Conservation (phyloP, 1,140 invertebrate genomes). For the Marisa cornuarietis region DNA sequence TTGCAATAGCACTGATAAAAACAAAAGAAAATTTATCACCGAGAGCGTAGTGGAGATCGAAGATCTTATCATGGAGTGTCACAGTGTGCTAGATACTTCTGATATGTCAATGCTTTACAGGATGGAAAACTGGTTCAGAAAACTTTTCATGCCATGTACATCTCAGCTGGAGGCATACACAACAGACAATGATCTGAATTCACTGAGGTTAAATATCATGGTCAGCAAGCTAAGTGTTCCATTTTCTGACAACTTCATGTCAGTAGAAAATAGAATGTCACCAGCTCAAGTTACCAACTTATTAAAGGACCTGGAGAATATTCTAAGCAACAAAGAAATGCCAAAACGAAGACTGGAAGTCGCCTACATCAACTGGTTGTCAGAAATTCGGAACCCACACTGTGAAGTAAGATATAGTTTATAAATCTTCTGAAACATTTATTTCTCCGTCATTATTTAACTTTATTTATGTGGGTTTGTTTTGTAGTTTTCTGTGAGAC, state of each 20-base stretch:
- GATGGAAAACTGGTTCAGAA: not conserved
- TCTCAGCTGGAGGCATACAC: too few relatives aligned
- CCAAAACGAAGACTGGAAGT: conserved; percentile 30
- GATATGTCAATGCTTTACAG: not conserved
- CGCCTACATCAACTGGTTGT: conserved; percentile 37
- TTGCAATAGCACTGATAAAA: too few relatives aligned
- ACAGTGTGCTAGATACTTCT: conserved; percentile 15
- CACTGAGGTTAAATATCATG: conserved; percentile 26
- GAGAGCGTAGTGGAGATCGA: conserved; percentile 24
- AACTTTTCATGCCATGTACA: not conserved
- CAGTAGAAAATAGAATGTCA: conserved; percentile 16
- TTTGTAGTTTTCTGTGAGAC: too few relatives aligned
- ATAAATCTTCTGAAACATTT: too few relatives aligned
- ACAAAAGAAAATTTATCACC: conserved; percentile 6
- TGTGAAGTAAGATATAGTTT: too few relatives aligned
- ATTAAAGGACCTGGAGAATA: too few relatives aligned
- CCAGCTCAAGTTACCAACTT: not conserved
- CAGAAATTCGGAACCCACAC: conserved; percentile 24
- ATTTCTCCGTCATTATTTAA: too few relatives aligned
- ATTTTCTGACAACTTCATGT: not conserved
- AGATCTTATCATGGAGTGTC: conserved; percentile 35
- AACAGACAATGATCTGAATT: not conserved
- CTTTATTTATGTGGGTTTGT: too few relatives aligned
- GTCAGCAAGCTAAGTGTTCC: conserved; percentile 30
- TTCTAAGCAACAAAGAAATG: not conserved